Evolutionary conservation across 2,888 invertebrate species (phyloP).

Genomic region (Odontocerum albicorne): DNA sequence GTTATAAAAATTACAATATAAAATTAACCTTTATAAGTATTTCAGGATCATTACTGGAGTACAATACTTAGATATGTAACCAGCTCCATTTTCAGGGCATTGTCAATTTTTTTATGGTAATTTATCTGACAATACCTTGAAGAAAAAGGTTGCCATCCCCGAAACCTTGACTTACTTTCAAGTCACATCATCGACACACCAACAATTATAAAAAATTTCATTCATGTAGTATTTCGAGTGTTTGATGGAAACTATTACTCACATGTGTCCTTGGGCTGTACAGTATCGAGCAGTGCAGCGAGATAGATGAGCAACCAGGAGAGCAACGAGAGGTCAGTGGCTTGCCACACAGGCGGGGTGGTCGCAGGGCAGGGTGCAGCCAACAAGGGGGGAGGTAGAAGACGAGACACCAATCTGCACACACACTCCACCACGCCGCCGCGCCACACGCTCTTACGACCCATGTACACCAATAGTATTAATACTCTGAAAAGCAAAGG

Average conservation of each 20-base stretch:
- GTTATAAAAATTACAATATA: too few relatives aligned
- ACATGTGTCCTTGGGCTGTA: slow-evolving; percentile 40
- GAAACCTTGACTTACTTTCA: too few relatives aligned
- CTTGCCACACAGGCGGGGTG: slow-evolving; percentile 45
- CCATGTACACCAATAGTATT: slow-evolving; percentile 82
- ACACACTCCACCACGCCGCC: slow-evolving; percentile 63
- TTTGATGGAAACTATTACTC: slow-evolving; percentile 37
- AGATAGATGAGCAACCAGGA: slow-evolving; percentile 78
- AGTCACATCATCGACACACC: too few relatives aligned
- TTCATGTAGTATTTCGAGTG: too few relatives aligned
- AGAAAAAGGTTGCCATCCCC: too few relatives aligned
- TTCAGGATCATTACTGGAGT: too few relatives aligned
- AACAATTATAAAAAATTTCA: too few relatives aligned
- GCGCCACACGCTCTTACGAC: slow-evolving; percentile 66
- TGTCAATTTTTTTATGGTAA: too few relatives aligned
- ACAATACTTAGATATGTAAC: too few relatives aligned
- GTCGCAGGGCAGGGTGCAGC: slow-evolving; percentile 55
- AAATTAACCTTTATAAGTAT: too few relatives aligned
- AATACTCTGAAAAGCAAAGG: slow-evolving; percentile 79
- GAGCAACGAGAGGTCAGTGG: slow-evolving; percentile 66
- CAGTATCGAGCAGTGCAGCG: slow-evolving; percentile 67
- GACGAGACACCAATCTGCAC: slow-evolving; percentile 60
- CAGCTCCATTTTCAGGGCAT: too few relatives aligned
- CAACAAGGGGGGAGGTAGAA: slow-evolving; percentile 61
- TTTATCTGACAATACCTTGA: too few relatives aligned